These are phyloP conservation scores for Heteromurus nitidus DNA, from an alignment of 2,888 invertebrate species.

Conservation along the genomic window DNA sequence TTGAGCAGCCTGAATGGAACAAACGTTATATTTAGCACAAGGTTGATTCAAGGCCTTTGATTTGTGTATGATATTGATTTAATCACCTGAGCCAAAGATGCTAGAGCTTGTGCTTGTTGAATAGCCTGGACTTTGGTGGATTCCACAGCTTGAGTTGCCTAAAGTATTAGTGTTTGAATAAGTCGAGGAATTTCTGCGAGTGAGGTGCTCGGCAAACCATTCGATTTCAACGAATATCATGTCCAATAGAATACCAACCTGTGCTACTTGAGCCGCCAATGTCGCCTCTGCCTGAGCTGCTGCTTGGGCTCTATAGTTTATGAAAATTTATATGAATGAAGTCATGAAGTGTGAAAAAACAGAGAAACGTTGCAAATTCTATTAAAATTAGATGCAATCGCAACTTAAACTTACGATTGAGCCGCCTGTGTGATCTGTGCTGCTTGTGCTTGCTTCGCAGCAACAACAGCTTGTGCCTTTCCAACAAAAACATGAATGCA, in stretches of 20 bases:
- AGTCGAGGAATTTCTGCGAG: too few species aligned
- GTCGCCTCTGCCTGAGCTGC: constrained; percentile 71
- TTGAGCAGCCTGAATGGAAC: constrained; percentile 63
- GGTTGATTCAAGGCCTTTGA: too few species aligned
- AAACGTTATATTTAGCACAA: too few species aligned
- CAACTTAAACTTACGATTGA: constrained; percentile 30
- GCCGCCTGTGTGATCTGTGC: constrained; percentile 70
- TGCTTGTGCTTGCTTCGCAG: constrained; percentile 71
- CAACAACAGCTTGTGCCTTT: constrained; percentile 71
- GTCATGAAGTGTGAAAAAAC: too few species aligned
- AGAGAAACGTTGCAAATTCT: not conserved
- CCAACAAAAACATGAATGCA: too few species aligned
- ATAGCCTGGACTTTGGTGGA: constrained; percentile 71
- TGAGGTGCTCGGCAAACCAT: too few species aligned
- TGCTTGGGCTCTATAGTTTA: constrained; percentile 71
- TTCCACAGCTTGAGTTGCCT: constrained; percentile 71
- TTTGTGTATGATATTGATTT: not conserved
- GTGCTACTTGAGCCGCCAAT: constrained; percentile 70
- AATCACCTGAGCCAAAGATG: constrained; percentile 63
- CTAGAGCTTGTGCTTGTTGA: constrained; percentile 71
- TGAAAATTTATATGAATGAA: too few species aligned
- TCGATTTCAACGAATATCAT: too few species aligned
- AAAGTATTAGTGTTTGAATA: too few species aligned
- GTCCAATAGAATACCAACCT: too few species aligned
- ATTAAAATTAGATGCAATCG: not conserved